These are phyloP conservation scores for Paguma larvata DNA, from an alignment of 2,797 vertebrate genomes.

Conservation along the genomic window DNA sequence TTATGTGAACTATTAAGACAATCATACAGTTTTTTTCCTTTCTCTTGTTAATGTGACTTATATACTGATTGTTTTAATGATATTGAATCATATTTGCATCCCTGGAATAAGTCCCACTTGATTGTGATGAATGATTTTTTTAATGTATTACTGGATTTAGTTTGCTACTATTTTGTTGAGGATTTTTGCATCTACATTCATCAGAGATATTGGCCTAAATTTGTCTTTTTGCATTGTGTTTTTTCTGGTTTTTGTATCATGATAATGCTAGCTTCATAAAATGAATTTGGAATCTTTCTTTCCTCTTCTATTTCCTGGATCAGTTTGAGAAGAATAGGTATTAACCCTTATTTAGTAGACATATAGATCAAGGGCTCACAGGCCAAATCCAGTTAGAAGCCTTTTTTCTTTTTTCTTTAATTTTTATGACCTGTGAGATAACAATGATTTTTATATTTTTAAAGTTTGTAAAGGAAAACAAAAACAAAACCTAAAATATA, in stretches of 20 bases:
- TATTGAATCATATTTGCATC: not conserved
- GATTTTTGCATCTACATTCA: not conserved
- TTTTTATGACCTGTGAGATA: not conserved
- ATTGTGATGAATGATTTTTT: not conserved
- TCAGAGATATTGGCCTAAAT: not conserved
- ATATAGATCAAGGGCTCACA: not conserved
- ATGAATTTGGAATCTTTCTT: not conserved
- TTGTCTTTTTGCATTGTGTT: not conserved
- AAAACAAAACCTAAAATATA: not conserved
- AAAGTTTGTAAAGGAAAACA: constrained; percentile 27
- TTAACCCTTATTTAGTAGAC: not conserved
- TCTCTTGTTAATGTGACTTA: not conserved
- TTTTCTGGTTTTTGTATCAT: not conserved
- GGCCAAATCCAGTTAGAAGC: not conserved
- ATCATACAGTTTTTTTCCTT: not conserved
- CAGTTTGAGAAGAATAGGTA: not conserved
- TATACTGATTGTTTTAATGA: not conserved
- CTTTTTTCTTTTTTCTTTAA: not conserved
- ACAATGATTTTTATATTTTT: not conserved
- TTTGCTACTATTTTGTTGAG: not conserved
- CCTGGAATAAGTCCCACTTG: not conserved
- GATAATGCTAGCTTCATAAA: not conserved
- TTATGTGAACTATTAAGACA: not conserved
- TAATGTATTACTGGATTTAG: not conserved
- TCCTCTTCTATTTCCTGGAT: not conserved